Base-by-base conservation (phyloP, 2,113 vertebrate species). In the Hypanus sabinus region DNA sequence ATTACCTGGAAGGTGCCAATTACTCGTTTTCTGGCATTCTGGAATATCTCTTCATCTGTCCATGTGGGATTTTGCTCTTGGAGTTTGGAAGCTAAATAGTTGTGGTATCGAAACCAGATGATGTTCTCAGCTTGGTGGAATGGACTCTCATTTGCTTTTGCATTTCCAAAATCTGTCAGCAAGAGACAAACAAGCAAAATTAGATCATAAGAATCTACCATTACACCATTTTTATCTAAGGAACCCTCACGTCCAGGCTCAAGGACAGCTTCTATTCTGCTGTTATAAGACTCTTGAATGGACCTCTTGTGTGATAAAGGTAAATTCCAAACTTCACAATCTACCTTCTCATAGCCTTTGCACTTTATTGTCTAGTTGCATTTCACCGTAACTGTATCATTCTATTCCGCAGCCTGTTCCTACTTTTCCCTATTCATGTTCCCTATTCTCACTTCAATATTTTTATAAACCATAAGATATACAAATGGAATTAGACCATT, bases 91-190 rank as follows among this genome's bases (percentile, higher is more conserved):
- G 91, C 91, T 70, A 46, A 30, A 36, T 75, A 55, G 73, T 93
- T 93, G 91, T 93, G 91, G 24, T 93, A 93, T 73, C 91, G 36
- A 36, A 75, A 75, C 91, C 91, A 93, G 18, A 73, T 27, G 70
- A 46, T 93, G 38, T 70, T 93, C 55, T 93, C 36, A 11, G 91
- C 91, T 73, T 4, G 22, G 68, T 73, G 91, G 38, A 93, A 93
- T 2, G 91, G 68, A 30, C 91, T 93, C 70, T 93, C 91, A 14
- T 93, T 93, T 55, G 91, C 91, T 55, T 70, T 46, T 55, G 91
- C 70, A 55, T 93, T 93, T 75, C 91, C 91, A 93, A 93, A 93
- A 93, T 93, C 91, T 93, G 70, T 75, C 12, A 73, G 91, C 36
- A 46, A 75, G 8, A 30, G 5, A 55, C 20, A 87, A 60, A 27